phyloP scores from a whole-genome alignment of 2,797 vertebrate genomes.

The Lutjanus argentimaculatus region DNA sequence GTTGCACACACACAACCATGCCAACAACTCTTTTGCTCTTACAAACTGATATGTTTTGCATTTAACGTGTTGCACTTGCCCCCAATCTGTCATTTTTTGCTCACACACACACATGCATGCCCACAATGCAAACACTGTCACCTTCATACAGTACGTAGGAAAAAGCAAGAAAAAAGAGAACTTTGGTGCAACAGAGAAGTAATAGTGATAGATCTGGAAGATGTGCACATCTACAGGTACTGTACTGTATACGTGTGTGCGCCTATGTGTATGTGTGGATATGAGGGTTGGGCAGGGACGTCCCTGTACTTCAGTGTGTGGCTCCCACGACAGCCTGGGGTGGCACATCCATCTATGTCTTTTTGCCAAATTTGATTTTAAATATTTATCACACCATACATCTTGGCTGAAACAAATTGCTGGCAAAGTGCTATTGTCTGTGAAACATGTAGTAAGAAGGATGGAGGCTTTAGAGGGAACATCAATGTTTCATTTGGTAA shows the following conservation, averaged over 20 bases:
- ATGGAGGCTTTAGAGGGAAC: conserved; percentile 95
- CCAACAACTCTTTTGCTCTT: not conserved
- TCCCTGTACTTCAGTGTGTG: conserved; percentile 73
- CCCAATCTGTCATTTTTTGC: not conserved
- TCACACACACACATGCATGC: not conserved
- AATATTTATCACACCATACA: conserved; percentile 99
- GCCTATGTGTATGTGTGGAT: conserved; percentile 27
- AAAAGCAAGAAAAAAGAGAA: not conserved
- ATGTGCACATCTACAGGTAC: conserved; percentile 36
- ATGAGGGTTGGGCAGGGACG: conserved; percentile 60
- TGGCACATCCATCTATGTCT: conserved; percentile 98
- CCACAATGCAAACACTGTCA: not conserved
- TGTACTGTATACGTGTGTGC: conserved; percentile 9
- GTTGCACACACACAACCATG: not conserved
- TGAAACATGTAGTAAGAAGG: conserved; percentile 94
- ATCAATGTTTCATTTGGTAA: conserved; percentile 99
- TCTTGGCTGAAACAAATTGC: conserved; percentile 98
- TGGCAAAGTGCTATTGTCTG: conserved; percentile 99
- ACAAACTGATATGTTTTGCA: not conserved
- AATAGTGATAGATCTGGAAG: conserved; percentile 7
- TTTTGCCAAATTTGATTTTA: conserved; percentile 99
- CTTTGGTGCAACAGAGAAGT: not conserved
- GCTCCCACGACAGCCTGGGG: conserved; percentile 88
- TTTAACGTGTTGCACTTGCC: not conserved
- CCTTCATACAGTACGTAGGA: not conserved